phyloP scores from a whole-genome alignment of 2,113 vertebrate species.

The Leiothrix lutea region DNA sequence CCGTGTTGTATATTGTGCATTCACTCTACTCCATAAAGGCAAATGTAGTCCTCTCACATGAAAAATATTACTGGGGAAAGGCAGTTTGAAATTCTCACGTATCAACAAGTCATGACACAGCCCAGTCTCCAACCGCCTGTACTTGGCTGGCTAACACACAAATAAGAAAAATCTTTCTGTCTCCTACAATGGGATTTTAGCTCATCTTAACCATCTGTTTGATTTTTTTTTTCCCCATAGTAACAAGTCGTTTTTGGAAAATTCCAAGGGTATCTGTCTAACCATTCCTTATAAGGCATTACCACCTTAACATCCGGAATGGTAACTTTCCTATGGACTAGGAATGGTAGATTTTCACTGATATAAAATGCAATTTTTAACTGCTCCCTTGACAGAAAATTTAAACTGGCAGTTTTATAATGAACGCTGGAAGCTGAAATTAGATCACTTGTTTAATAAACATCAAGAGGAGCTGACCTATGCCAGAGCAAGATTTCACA shows the following conservation, averaged over 20 bases:
- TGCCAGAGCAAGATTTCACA: not conserved
- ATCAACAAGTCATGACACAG: slow-evolving; percentile 38
- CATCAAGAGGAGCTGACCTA: not conserved
- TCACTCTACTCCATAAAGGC: not conserved
- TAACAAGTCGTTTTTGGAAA: not conserved
- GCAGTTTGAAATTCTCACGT: slow-evolving; percentile 25
- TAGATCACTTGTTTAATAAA: not conserved
- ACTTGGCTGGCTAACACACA: slow-evolving; percentile 16
- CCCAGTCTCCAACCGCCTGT: not conserved
- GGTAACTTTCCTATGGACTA: not conserved
- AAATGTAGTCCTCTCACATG: not conserved
- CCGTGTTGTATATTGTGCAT: not conserved
- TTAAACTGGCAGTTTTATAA: not conserved
- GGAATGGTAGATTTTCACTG: not conserved
- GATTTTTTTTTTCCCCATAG: not conserved
- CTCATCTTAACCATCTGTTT: slow-evolving; percentile 19
- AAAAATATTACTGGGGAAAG: not conserved
- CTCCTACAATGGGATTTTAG: slow-evolving; percentile 8
- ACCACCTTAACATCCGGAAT: not conserved
- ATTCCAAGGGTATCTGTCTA: not conserved
- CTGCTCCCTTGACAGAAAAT: not conserved
- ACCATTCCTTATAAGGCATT: not conserved
- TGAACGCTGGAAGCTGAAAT: not conserved
- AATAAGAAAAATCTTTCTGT: not conserved
- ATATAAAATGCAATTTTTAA: not conserved